A percentile compares a stretch with the other conserved stretches of the same genome.
phyloP scores from a whole-genome alignment of 1,140 invertebrate species.

The Babylonia areolata region DNA sequence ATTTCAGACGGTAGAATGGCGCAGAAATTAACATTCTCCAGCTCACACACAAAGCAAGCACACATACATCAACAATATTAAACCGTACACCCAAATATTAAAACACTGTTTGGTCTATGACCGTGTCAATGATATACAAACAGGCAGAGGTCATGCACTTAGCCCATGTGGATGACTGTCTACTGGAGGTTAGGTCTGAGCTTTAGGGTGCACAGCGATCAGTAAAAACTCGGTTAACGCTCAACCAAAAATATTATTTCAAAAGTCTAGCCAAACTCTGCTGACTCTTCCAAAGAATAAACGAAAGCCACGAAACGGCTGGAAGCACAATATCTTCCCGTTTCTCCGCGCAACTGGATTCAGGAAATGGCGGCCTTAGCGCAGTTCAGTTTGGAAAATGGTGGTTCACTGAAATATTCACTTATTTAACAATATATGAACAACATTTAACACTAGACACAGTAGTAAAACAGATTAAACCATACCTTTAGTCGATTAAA shows the following conservation, averaged over 20 bases:
- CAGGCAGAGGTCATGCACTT: conserved; percentile 71
- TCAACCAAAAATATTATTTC: not conserved
- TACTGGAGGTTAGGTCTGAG: conserved; percentile 51
- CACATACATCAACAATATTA: not conserved
- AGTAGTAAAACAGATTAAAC: conserved; percentile 16
- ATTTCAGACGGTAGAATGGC: not conserved
- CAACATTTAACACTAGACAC: not conserved
- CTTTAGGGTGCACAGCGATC: not conserved
- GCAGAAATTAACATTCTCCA: not conserved
- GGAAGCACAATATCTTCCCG: conserved; percentile 17
- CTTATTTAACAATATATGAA: not conserved
- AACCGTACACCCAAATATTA: not conserved
- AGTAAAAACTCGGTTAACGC: not conserved
- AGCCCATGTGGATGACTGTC: conserved; percentile 58
- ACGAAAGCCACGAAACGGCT: not conserved
- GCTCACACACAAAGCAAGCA: not conserved
- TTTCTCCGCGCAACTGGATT: conserved; percentile 29
- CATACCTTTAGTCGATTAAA: conserved; percentile 6
- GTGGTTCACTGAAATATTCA: conserved; percentile 34
- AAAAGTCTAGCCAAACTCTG: not conserved
- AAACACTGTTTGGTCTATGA: conserved; percentile 43
- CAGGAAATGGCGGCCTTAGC: conserved; percentile 37
- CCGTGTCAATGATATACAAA: conserved; percentile 59
- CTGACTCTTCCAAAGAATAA: not conserved
- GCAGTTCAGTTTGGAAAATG: conserved; percentile 23